Conservation (phyloP, 2,888 invertebrate genomes). For the Hydropsyche betteni region DNA sequence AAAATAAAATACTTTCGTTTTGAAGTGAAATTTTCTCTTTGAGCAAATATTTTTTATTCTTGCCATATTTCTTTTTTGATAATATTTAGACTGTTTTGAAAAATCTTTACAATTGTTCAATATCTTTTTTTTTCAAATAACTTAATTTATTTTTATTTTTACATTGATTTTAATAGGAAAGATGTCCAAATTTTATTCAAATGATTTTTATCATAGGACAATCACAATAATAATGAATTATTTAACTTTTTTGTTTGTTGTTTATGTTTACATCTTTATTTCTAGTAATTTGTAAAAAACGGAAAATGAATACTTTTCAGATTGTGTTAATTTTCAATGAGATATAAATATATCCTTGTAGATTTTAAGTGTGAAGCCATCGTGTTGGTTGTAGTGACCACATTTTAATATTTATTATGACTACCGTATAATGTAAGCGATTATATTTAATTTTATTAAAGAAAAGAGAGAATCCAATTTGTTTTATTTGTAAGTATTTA, state of each 20-base stretch:
- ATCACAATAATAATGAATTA: background rate
- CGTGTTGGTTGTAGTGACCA: conserved; percentile 51
- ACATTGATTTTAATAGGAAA: background rate
- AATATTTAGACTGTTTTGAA: conserved; percentile 18
- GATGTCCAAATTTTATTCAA: background rate
- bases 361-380: conserved; percentile 50
- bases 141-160: background rate
- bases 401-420: conserved; percentile 52
- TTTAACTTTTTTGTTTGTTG: background rate
- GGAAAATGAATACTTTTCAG: background rate
- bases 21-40: background rate
- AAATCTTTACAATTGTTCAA: conserved; percentile 10
- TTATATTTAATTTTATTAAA: conserved; percentile 53
- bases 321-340: conserved; percentile 37
- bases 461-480: conserved; percentile 48
- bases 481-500: background rate
- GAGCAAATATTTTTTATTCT: conserved; percentile 21
- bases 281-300: background rate
- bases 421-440: conserved; percentile 51
- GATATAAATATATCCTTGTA: conserved; percentile 46
- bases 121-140: background rate
- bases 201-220: conserved; percentile 6
- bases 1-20: no score
- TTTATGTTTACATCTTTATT: background rate
- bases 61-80: conserved; percentile 29